Base-by-base conservation (phyloP, 2,888 invertebrate species). In the Dynastes hyllus region DNA sequence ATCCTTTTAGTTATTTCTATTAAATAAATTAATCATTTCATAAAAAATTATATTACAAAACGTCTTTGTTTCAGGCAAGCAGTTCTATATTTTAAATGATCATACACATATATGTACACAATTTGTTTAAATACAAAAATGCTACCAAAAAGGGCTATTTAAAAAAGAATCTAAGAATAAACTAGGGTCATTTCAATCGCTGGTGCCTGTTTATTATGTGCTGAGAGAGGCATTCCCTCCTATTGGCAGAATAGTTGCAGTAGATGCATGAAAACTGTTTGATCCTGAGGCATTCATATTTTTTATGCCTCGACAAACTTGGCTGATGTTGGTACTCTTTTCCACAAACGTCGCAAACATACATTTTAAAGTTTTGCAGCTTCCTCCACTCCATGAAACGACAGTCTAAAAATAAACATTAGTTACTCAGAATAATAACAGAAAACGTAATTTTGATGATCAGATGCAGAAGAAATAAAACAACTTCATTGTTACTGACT, bases 281-380 rank as follows among this genome's bases (percentile, higher is more conserved):
- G 82, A 91, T 90, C 86, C 92, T 92, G 83, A 92, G 91, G 86
- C 95, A 95, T 87, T 94, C 94, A 88, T 93, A 93, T 86, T 92
- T 92, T 85, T 92, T 91, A 87, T 94, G 94, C 79, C 94, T 92
- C 87, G 93, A 93, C 84, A 95, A 90, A 79, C 94, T 94, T 83
- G 94, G 93, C 87, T 94, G 94, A 89, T 93, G 93, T 89, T 93
- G 94, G 91, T 96, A 96, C 83, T 93, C 92, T 90, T 95, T 96
- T 82, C 94, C 94, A 88, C 96, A 96, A 85, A 91, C 91, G 85
- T 91, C 92, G 90, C 94, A 94, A 22, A 69, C 76, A 67, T 75
- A 75, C 58, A 65, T 67, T 40, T 78, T 80, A 37, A 22, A 16
- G 27, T 65, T 65, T 65, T 53, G 40, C 2, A 51, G 13, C n/a